A percentile compares a stretch with the other conserved stretches of the same genome.
phyloP scores from a whole-genome alignment of 2,113 vertebrate genomes.

The Neodon shergylaensis region DNA sequence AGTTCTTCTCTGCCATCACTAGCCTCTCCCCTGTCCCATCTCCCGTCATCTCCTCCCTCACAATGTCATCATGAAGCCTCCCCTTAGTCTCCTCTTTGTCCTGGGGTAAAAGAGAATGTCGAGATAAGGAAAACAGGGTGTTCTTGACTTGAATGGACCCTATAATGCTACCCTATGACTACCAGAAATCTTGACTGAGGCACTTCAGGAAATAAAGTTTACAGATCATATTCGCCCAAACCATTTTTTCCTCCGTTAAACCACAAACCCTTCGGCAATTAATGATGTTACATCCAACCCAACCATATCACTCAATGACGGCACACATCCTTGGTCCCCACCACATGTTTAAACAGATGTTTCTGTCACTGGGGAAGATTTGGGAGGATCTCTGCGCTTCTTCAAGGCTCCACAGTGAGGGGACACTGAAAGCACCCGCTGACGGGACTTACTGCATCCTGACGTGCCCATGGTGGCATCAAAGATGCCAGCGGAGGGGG shows the following conservation, averaged over 20 bases:
- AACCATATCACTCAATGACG: not conserved
- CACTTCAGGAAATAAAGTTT: not conserved
- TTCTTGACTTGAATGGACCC: not conserved
- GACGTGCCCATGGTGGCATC: rapidly evolving
- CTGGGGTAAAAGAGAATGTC: not conserved
- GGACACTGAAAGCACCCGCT: rapidly evolving
- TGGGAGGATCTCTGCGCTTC: not conserved
- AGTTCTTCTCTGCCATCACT: not conserved
- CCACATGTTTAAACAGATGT: rapidly evolving
- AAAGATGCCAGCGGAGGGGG: not conserved
- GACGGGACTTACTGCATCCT: not conserved
- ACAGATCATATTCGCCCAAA: not conserved
- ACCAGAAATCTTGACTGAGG: not conserved
- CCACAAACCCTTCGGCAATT: not conserved
- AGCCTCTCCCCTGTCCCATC: not conserved
- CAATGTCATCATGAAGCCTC: no score
- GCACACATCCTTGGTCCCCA: rapidly evolving
- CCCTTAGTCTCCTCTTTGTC: not conserved
- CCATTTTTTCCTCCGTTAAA: not conserved
- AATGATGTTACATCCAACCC: not conserved
- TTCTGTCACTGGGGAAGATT: no score
- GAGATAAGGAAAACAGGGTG: not conserved
- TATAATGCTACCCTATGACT: not conserved
- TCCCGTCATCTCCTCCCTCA: not conserved
- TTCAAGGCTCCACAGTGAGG: not conserved